A percentile compares a stretch with the other conserved stretches of the same genome.
phyloP scores from a whole-genome alignment of 2,113 vertebrate species.

The Burhinus oedicnemus region DNA sequence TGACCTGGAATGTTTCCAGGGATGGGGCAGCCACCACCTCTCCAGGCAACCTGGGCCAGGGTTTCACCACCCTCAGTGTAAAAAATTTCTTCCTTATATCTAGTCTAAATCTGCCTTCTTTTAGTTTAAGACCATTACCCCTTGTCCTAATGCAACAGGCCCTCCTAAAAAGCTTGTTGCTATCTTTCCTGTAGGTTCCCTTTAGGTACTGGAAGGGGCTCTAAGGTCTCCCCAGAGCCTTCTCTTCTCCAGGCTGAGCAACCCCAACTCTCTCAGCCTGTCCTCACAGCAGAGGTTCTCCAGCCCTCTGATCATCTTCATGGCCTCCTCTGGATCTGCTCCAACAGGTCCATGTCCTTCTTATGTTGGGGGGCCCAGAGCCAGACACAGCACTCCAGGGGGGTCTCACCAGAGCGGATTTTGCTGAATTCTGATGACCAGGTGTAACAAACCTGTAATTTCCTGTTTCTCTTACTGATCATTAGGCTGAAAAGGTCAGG shows the following conservation, averaged over 20 bases:
- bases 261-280: background rate
- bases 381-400: rapidly evolving
- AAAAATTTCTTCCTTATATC: background rate
- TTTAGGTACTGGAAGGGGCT: no score
- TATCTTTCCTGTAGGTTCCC: background rate
- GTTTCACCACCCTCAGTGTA: background rate
- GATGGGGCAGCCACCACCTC: background rate
- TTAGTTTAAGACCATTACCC: background rate
- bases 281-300: no score
- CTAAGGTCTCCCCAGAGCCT: rapidly evolving
- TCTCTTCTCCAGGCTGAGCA: background rate
- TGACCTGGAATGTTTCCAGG: background rate
- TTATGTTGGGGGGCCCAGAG: background rate
- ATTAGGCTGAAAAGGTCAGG: background rate
- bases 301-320: background rate
- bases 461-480: background rate
- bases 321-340: background rate
- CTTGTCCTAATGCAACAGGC: no score
- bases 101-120: background rate
- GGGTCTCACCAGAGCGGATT: background rate
- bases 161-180: no score
- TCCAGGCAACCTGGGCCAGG: background rate
- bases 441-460: background rate
- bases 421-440: background rate
- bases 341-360: background rate